Evolutionary conservation across 2,888 invertebrate species (phyloP).

Genomic region (Tyria jacobaeae): DNA sequence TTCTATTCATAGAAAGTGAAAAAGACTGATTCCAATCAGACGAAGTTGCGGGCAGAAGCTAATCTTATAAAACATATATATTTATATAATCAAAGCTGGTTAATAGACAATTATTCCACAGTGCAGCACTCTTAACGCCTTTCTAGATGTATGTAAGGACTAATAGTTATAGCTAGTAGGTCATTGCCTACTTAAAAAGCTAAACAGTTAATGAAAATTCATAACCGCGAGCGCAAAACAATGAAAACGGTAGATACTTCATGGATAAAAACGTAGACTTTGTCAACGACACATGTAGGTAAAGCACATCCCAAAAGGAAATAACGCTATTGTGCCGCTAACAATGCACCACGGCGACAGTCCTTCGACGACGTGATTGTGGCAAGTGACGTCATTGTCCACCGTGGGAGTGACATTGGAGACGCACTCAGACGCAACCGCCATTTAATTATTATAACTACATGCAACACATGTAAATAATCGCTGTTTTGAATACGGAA

Average conservation of each 20-base stretch:
- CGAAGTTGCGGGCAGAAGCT: too few relatives aligned
- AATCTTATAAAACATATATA: too few relatives aligned
- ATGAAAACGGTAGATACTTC: constrained; percentile 17
- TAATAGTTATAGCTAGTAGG: neutral
- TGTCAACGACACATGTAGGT: constrained; percentile 47
- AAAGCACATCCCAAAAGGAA: constrained; percentile 61
- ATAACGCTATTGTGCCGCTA: constrained; percentile 58
- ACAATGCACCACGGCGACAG: constrained; percentile 59
- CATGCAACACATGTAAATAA: constrained; percentile 35
- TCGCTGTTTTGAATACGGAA: constrained; percentile 38
- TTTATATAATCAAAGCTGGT: too few relatives aligned
- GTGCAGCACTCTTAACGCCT: neutral
- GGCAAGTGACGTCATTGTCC: constrained; percentile 63
- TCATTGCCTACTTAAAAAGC: constrained; percentile 4
- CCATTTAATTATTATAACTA: constrained; percentile 40
- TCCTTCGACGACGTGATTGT: constrained; percentile 60
- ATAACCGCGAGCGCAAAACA: constrained; percentile 30
- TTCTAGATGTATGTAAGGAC: neutral
- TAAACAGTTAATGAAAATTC: constrained; percentile 13
- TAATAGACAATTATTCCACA: neutral
- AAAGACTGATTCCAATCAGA: too few relatives aligned
- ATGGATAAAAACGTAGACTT: constrained; percentile 51
- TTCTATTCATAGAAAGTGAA: too few relatives aligned
- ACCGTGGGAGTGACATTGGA: constrained; percentile 80
- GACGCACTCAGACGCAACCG: constrained; percentile 34